A percentile compares a stretch with the other conserved stretches of the same genome.
Conservation (phyloP, 2,888 invertebrate species). For the Eilema griseolum region DNA sequence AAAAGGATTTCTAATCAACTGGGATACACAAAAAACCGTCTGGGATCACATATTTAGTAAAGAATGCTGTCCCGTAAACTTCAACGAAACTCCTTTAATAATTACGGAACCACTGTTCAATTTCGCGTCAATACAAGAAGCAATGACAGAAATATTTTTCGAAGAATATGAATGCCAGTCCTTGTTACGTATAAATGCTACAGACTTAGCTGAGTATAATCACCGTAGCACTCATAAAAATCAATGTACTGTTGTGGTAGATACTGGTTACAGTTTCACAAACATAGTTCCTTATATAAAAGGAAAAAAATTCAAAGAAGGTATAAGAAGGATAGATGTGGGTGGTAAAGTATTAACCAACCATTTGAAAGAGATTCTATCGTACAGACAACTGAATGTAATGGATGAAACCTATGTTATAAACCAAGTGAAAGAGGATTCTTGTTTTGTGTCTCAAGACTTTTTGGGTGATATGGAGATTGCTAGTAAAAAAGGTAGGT, state of each 20-base stretch:
- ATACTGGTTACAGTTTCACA: slow-evolving; percentile 98
- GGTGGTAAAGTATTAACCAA: slow-evolving; percentile 99
- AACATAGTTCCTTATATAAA: slow-evolving; percentile 97
- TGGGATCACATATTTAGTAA: slow-evolving; percentile 98
- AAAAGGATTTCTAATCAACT: slow-evolving; percentile 97
- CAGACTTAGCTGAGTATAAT: slow-evolving; percentile 92
- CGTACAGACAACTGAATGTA: slow-evolving; percentile 98
- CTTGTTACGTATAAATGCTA: slow-evolving; percentile 92
- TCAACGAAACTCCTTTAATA: slow-evolving; percentile 92
- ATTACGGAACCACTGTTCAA: slow-evolving; percentile 98
- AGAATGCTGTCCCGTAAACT: slow-evolving; percentile 92
- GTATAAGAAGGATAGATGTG: slow-evolving; percentile 94
- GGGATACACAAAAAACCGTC: slow-evolving; percentile 97
- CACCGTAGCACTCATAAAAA: slow-evolving; percentile 86
- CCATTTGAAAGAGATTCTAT: slow-evolving; percentile 98
- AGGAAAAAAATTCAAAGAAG: slow-evolving; percentile 89
- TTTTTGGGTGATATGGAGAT: slow-evolving; percentile 93
- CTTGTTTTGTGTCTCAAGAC: slow-evolving; percentile 96
- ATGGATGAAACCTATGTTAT: slow-evolving; percentile 99
- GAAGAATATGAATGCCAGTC: slow-evolving; percentile 98
- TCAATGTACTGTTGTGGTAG: slow-evolving; percentile 93
- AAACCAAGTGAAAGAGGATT: slow-evolving; percentile 99
- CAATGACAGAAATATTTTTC: slow-evolving; percentile 98
- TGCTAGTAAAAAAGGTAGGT: slow-evolving; percentile 83
- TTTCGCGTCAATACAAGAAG: slow-evolving; percentile 96